Evolutionary conservation across 1,140 invertebrate genomes (phyloP).

Genomic region (Aphelenchoides avenae): DNA sequence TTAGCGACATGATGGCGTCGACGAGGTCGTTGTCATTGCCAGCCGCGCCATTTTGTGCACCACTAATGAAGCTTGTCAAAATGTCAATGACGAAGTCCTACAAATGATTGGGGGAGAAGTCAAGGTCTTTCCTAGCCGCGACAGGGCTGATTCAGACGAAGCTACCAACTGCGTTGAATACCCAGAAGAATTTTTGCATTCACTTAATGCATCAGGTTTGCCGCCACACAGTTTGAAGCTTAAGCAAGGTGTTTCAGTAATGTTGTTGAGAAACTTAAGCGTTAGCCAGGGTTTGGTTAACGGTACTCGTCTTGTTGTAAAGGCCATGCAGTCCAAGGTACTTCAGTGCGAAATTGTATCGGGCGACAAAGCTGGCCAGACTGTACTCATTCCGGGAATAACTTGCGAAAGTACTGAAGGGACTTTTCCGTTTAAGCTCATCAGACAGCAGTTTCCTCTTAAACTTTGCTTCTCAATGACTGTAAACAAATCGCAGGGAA

Average conservation of each 20-base stretch:
- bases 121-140: not conserved
- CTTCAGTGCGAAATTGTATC: not conserved
- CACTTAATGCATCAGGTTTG: conserved; percentile 48
- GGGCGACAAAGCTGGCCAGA: too few relatives aligned
- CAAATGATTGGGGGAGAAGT: not conserved
- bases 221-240: conserved; percentile 59
- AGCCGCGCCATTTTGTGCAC: conserved; percentile 7
- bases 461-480: too few relatives aligned
- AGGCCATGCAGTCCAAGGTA: not conserved
- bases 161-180: not conserved
- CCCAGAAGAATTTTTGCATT: conserved; percentile 58
- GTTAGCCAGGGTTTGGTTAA: conserved; percentile 39
- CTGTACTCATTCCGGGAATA: too few relatives aligned
- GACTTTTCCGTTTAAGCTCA: too few relatives aligned
- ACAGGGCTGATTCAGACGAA: not conserved
- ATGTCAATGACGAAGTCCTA: not conserved
- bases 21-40: not conserved
- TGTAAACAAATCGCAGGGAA: too few relatives aligned
- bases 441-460: too few relatives aligned
- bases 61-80: too few relatives aligned
- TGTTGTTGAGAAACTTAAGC: conserved; percentile 60
- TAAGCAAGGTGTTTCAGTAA: conserved; percentile 58
- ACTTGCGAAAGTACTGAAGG: too few relatives aligned
- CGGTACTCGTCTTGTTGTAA: not conserved
- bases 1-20: too few relatives aligned